Evolutionary conservation across 2,797 vertebrate genomes (phyloP), one percentile per base, ranked within the genome.

Genomic region (Choloepus didactylus): DNA sequence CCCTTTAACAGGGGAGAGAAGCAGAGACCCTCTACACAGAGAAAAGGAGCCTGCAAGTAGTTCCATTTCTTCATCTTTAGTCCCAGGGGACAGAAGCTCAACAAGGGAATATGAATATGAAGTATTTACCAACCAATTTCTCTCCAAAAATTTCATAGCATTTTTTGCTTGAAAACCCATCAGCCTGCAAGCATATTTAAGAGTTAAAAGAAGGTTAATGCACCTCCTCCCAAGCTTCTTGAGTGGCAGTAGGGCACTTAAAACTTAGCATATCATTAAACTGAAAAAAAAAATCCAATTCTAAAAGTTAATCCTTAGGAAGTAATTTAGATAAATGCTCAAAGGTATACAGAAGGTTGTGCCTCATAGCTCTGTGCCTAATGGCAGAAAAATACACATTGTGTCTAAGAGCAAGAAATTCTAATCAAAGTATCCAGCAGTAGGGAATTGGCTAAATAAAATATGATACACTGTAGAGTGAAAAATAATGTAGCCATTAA

Each of bases 121-220:
- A 87, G 82, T 69, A 44, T 94, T 54, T 89, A 41, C 16, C n/a
- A 87, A 23, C 59, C 2, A 72, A 62, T 31, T 88, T 69, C 46
- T 86, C 19, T 79, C 87, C 21, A 35, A 60, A 44, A 14, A 94
- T 51, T 90, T 93, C 12, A 35, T 29, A 59, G 19, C 6, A 76
- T 73, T 80, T 88, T 49, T 81, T 90, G 16, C 75, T 54, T 94
- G 56, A 97, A 95, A 94, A 82, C 9, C 1, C 38, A 59, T 8
- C 14, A 81, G 49, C 7, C 21, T 51, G 9, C 6, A 70, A 83
- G 62, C 4, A 72, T 82, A 89, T 11, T 92, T 92, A 91, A 80
- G 54, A 94, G 14, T 67, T 60, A 81, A 79, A 95, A 70, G 38
- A 31, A 82, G 90, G 27, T 44, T 44, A 69, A 56, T 38, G 16